These are phyloP conservation scores for Chrysomela aeneicollis DNA, from an alignment of 2,888 invertebrate species.

Conservation along the genomic window DNA sequence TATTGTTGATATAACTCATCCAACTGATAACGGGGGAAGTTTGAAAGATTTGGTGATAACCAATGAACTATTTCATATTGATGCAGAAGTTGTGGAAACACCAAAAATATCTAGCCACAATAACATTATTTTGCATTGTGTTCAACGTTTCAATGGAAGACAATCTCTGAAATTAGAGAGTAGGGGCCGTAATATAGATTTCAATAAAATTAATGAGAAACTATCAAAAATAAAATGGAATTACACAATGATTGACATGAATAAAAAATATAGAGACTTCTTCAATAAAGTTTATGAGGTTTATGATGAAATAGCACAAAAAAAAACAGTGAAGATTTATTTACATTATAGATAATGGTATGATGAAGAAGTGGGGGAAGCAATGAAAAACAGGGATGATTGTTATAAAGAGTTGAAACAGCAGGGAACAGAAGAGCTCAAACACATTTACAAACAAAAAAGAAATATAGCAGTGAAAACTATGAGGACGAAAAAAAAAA, in stretches of 20 bases:
- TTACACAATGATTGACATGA: background rate
- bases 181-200: background rate
- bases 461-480: slow-evolving; percentile 11
- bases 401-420: slow-evolving; percentile 11
- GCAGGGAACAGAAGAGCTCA: background rate
- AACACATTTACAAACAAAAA: slow-evolving; percentile 1
- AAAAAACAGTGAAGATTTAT: slow-evolving; percentile 3
- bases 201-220: background rate
- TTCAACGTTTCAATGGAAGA: background rate
- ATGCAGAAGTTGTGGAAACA: background rate
- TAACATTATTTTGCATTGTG: background rate
- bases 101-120: background rate
- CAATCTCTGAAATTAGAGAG: background rate
- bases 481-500: background rate
- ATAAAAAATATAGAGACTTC: slow-evolving; percentile 9
- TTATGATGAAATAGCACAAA: slow-evolving; percentile 8
- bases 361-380: slow-evolving; percentile 5
- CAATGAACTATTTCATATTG: background rate
- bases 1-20: background rate
- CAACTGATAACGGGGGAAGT: background rate
- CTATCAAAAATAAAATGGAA: background rate
- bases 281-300: background rate
- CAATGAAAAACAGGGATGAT: slow-evolving; percentile 6
- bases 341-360: background rate
- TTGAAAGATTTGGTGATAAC: too few relatives aligned